Percentiles rank a stretch among this genome's conserved stretches.
Evolutionary conservation across 2,797 vertebrate genomes (phyloP).

Genomic region (Pipistrellus pygmaeus): DNA sequence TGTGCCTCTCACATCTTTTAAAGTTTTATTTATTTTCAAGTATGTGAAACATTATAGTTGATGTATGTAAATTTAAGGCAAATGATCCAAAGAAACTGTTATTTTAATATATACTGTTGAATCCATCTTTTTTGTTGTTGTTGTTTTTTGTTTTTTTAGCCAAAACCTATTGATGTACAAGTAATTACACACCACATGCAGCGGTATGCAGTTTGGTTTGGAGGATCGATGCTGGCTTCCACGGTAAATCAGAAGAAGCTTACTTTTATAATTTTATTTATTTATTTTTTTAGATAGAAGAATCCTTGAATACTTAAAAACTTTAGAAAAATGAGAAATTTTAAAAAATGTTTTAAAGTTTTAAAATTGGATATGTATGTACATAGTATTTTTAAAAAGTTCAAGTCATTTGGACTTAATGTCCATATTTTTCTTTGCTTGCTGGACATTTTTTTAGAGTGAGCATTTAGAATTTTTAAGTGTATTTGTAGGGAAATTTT

Average conservation of each 20-base stretch:
- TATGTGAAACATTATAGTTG: not conserved
- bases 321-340: not conserved
- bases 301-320: not conserved
- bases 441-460: slow-evolving; percentile 24
- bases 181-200: slow-evolving; percentile 99
- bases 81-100: slow-evolving; percentile 37
- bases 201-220: slow-evolving; percentile 99
- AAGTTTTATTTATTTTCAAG: slow-evolving; percentile 17
- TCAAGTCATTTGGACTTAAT: not conserved
- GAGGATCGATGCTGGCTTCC: slow-evolving; percentile 99
- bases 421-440: not conserved
- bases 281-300: not conserved
- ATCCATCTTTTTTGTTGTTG: not conserved
- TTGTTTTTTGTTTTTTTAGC: slow-evolving; percentile 85
- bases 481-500: slow-evolving; percentile 23
- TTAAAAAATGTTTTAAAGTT: not conserved
- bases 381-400: slow-evolving; percentile 48
- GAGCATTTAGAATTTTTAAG: slow-evolving; percentile 40
- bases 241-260: slow-evolving; percentile 91
- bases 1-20: not conserved
- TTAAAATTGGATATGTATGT: not conserved
- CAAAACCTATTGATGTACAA: slow-evolving; percentile 98
- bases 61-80: slow-evolving; percentile 22
- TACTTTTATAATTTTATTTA: not conserved
- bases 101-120: slow-evolving; percentile 39